Evolutionary conservation across 53 echinoderm and acorn worm species (phyloP), one percentile per base, ranked within the genome.

Genomic region (Crossaster papposus): DNA sequence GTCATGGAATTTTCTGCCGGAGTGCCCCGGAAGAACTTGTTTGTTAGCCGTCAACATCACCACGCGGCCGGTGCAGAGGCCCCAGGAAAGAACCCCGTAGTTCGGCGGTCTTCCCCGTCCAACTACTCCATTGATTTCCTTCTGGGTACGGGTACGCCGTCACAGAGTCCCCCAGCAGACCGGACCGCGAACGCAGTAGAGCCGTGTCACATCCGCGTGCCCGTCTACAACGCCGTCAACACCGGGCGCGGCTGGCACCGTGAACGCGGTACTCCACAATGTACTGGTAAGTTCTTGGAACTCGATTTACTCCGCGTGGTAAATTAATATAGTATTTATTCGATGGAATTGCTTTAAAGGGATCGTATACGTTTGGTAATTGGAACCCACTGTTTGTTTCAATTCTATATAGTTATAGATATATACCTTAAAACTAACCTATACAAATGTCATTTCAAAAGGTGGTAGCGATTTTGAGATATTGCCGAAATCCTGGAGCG

Each of bases 91-190:
- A 58, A 18, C 62, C 64, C 32, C 29, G 30, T 20, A 28, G 22
- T 9, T 36, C 55, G 76, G 26, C 85, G 79, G 9, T 24, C 50
- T 24, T 77, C 65, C 30, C 91, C 85, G 2, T 72, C 91, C 36
- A 91, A 91, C 71, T 91, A 91, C 70, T 84, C 85, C 37, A 91
- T 91, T 31, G 91, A 91, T 64, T 91, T 91, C 71, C 84, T 91
- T 28, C 81, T 91, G 70, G 85, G 85, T 14, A 84, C 84, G 70
- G 85, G 85, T 14, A 84, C 84, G 31, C 80, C 53, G 31, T 80
- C 80, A 14, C 32, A 58, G 24, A 78, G 9, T 78, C 77, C 38
- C 44, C 44, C 44, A 29, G 58, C 58, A 13, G 8, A 72, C 50
- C 51, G 78, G 50, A 44, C 44, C 78, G 24, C 50, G 26, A 51